Percentiles rank a stretch among this genome's conserved stretches.
phyloP scores from a whole-genome alignment of 53 echinoderm and acorn worm species.

The Temnopleurus reevesii region DNA sequence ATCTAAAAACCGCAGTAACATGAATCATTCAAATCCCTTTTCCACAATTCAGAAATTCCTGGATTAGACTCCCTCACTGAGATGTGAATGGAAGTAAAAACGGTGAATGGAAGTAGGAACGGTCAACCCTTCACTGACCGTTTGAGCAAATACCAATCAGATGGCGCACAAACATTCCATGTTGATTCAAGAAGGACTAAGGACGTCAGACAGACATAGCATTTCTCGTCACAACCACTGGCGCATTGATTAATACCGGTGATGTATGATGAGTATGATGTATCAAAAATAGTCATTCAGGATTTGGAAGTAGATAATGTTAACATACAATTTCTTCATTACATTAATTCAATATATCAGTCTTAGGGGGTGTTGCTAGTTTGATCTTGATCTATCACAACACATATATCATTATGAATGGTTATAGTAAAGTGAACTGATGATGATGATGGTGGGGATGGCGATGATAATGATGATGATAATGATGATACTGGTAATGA shows the following conservation, averaged over 20 bases:
- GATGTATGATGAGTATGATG: neutral
- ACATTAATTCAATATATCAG: no score
- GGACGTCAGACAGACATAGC: neutral
- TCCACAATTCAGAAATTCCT: neutral
- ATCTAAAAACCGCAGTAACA: no score
- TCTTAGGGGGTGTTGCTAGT: no score
- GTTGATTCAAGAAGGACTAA: slow-evolving; percentile 39
- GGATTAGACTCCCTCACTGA: neutral
- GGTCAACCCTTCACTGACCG: slow-evolving; percentile 13
- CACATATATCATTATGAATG: no score
- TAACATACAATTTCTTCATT: no score
- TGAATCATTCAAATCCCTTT: neutral
- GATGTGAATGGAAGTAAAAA: neutral
- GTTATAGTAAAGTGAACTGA: no score
- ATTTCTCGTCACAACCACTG: neutral
- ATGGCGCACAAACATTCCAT: neutral
- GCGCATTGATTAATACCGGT: slow-evolving; percentile 7
- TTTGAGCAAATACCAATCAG: slow-evolving; percentile 29
- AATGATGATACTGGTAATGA: no score
- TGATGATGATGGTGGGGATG: no score
- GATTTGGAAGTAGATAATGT: no score
- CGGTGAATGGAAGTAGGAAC: neutral
- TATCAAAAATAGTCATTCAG: neutral
- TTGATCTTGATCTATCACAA: no score
- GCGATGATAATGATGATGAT: no score